Evolutionary conservation across 2,113 vertebrate genomes (phyloP).

Genomic region (Phocoena sinus): DNA sequence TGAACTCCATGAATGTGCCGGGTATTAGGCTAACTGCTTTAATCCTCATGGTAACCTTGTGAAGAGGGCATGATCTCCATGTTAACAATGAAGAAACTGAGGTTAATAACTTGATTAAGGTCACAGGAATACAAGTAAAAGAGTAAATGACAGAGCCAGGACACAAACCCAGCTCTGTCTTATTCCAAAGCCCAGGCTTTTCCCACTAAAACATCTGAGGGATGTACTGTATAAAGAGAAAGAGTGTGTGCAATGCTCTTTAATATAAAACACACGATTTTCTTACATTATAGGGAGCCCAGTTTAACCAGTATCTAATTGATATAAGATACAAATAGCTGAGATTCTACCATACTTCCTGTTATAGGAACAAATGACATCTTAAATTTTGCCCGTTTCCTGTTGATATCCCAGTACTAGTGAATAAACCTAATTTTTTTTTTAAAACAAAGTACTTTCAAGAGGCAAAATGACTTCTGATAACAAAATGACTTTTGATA

Average conservation of each 20-base stretch:
- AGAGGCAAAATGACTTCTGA: not conserved
- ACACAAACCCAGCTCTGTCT: not conserved
- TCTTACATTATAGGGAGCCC: not conserved
- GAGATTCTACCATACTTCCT: not conserved
- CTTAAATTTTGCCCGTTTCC: constrained; percentile 11
- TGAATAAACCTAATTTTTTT: not conserved
- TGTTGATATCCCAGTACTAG: not conserved
- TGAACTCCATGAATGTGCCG: not conserved
- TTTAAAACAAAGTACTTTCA: constrained; percentile 28
- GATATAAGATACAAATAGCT: not conserved
- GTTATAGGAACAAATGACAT: not conserved
- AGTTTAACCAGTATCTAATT: not conserved
- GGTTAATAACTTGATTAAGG: not conserved
- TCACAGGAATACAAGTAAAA: not conserved
- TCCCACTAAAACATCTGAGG: not conserved
- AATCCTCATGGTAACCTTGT: not conserved
- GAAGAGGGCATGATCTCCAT: not conserved
- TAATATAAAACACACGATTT: not conserved
- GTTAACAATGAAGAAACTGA: not conserved
- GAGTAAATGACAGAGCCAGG: not conserved
- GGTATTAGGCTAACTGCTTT: not conserved
- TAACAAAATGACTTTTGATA: not conserved
- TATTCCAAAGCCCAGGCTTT: not conserved
- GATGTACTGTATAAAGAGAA: not conserved
- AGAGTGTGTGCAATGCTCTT: not conserved